Evolutionary conservation across 2,888 invertebrate species (phyloP), one percentile per base, ranked within the genome.

Genomic region (Xylota segnis): DNA sequence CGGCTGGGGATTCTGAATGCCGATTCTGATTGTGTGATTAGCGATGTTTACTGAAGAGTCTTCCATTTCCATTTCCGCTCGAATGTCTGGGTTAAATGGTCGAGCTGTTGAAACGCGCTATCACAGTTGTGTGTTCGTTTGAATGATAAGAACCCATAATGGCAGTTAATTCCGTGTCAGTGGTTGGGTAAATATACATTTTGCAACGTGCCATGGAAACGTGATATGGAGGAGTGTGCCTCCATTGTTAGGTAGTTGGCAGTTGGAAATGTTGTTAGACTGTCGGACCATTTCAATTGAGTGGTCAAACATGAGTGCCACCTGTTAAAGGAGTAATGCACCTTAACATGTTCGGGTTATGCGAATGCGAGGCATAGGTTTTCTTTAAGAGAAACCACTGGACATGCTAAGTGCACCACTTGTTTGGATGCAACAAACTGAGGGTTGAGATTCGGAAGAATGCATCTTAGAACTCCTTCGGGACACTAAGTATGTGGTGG

Each of bases 1-100:
- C 27, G 9, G 34, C 40, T 23, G 23, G 12, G 34, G 54, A 52
- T 68, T 12, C 50, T 68, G 34, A 54, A n/a, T n/a, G n/a, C n/a
- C n/a, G n/a, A n/a, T n/a, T n/a, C n/a, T n/a, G n/a, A n/a, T n/a
- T n/a, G 52, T 50, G 50, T 66, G 52, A 66, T 66, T 66, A 37
- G 52, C 37, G 52, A 52, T 66, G 27, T 52, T 66, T 66, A 32
- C 66, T 34, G 34, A 27, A 10, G 52, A 37, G 18, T 50, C 7
- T 12, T 12, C 18, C 9, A 37, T 66, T 66, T 50, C 14, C 12
- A 66, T 37, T 66, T 66, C 66, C 66, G 66, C 10, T 66, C 14
- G 66, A n/a, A 7, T 23, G 43, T 7, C 37, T 56, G n/a, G 2
- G 6, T n/a, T n/a, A n/a, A n/a, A 23, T 2, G 10, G 4, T 12